These are phyloP conservation scores for Harmothoe impar DNA, from an alignment of 2,888 invertebrate genomes.

Conservation along the genomic window DNA sequence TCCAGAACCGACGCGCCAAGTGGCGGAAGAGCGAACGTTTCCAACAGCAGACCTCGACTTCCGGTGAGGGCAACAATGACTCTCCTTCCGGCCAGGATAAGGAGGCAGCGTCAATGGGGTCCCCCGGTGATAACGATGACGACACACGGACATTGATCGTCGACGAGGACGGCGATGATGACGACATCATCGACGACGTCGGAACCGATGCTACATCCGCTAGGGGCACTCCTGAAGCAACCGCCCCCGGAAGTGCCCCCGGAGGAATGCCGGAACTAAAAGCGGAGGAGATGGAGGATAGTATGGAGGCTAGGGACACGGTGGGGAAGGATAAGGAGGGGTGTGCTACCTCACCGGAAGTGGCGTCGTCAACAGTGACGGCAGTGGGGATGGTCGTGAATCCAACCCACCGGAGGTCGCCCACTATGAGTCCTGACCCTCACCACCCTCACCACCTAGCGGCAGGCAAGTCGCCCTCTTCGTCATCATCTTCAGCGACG, in stretches of 20 bases:
- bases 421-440: neutral
- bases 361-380: conserved; percentile 5
- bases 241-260: neutral
- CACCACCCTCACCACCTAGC: neutral
- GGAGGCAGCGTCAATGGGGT: neutral
- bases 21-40: conserved; percentile 96
- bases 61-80: conserved; percentile 34
- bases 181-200: conserved; percentile 18
- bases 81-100: neutral
- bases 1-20: conserved; percentile 99
- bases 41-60: conserved; percentile 62
- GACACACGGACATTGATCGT: conserved; percentile 31
- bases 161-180: conserved; percentile 54
- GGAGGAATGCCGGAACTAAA: neutral
- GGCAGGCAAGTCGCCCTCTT: neutral
- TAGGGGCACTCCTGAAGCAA: neutral
- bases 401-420: conserved; percentile 9
- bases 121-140: neutral
- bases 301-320: neutral
- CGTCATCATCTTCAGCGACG: neutral
- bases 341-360: conserved; percentile 17
- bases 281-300: neutral
- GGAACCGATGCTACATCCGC: neutral
- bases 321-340: neutral
- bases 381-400: neutral